Conservation (phyloP, 2,113 vertebrate species). For the Hyaena hyaena region DNA sequence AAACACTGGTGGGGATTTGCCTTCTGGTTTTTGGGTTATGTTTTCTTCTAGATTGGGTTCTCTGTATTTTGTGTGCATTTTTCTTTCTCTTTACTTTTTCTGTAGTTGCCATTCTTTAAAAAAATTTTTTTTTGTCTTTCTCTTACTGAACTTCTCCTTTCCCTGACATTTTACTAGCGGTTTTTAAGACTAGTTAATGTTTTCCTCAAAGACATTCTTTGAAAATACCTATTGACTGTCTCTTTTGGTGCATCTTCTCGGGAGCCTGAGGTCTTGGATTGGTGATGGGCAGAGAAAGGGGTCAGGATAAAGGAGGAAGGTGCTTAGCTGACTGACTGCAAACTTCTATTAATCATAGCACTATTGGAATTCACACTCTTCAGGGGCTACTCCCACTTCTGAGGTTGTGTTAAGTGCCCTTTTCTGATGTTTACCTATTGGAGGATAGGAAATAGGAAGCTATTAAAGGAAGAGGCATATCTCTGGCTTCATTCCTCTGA, state of each 20-base stretch:
- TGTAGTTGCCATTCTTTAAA: neutral
- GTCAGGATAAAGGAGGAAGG: neutral
- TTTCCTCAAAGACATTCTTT: neutral
- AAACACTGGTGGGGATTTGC: constrained; percentile 2
- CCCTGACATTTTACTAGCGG: neutral
- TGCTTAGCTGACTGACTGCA: neutral
- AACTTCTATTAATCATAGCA: neutral
- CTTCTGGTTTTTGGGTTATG: constrained; percentile 36
- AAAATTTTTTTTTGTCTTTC: neutral
- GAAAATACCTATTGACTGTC: neutral
- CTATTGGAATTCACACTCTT: neutral
- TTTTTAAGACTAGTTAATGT: neutral
- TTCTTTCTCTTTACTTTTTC: neutral
- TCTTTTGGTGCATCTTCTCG: neutral
- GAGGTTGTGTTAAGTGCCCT: neutral
- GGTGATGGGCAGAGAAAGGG: neutral
- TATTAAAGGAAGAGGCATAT: neutral
- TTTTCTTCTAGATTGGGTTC: constrained; percentile 48
- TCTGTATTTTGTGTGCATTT: neutral
- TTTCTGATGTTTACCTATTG: neutral
- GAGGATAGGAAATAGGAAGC: neutral
- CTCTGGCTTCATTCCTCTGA: neutral
- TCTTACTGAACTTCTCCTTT: constrained; percentile 26
- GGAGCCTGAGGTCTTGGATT: neutral
- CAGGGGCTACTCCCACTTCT: neutral